A percentile compares a stretch with the other conserved stretches of the same genome.
Evolutionary conservation across 2,113 vertebrate genomes (phyloP).

Genomic region (Xiphophorus maculatus): DNA sequence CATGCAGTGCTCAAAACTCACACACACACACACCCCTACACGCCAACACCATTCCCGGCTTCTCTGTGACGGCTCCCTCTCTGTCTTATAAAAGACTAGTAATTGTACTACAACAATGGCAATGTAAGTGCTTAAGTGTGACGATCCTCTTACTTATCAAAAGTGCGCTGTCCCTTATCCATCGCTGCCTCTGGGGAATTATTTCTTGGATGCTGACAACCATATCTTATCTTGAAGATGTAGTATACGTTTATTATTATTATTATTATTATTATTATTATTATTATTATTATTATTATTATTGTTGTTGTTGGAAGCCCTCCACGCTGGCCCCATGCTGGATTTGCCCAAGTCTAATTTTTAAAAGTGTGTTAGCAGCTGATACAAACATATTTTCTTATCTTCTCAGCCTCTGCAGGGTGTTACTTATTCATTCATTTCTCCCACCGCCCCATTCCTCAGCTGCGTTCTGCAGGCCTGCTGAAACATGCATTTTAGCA

Average conservation of each 20-base stretch:
- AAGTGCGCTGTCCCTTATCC: conserved; percentile 70
- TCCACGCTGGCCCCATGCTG: conserved; percentile 23
- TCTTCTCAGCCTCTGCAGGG: conserved; percentile 23
- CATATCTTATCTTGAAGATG: conserved; percentile 64
- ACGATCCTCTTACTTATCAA: conserved; percentile 69
- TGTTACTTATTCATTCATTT: conserved; percentile 50
- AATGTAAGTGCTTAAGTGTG: conserved; percentile 71
- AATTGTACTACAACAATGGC: conserved; percentile 76
- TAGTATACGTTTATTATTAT: not conserved
- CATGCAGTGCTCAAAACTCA: conserved; percentile 15
- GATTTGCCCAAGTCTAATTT: conserved; percentile 42
- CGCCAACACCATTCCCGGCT: conserved; percentile 16
- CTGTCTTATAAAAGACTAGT: conserved; percentile 72
- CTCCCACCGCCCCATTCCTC: not conserved
- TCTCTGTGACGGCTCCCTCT: conserved; percentile 54
- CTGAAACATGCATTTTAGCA: conserved; percentile 46
- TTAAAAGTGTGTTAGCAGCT: conserved; percentile 35
- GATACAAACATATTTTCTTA: conserved; percentile 48
- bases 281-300: not conserved
- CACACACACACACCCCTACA: conserved; percentile 14
- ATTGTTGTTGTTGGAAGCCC: conserved; percentile 17
- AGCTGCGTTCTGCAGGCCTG: conserved; percentile 20
- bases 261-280: not conserved
- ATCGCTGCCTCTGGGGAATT: conserved; percentile 70
- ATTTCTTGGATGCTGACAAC: conserved; percentile 74